Evolutionary conservation across 2,797 vertebrate genomes (phyloP), one percentile per base, ranked within the genome.

Genomic region (Eleutherodactylus coqui): DNA sequence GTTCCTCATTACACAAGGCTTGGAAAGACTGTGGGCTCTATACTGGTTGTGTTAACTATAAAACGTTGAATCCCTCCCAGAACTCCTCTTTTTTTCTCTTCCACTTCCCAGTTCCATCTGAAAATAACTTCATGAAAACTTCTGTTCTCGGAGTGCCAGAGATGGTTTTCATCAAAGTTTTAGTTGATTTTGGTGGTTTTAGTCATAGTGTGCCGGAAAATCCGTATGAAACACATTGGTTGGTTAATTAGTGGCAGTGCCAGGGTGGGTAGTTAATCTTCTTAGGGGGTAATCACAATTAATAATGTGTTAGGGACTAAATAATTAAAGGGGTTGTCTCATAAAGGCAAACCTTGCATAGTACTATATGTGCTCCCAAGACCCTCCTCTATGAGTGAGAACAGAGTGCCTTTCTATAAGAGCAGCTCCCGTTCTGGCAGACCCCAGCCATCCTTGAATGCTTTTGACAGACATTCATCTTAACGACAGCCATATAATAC

Each of bases 1-100:
- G 92, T 90, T 91, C 88, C 87, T 89, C 88, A 92, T 93, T 93
- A 90, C 47, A 38, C 17, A 64, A 72, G 76, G 0, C 17, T 62
- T 84, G 49, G 43, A 75, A 83, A 75, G 49, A 80, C 75, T 86
- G 70, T 73, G 58, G 82, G 19, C 82, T 87, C 41, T 60, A 34
- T 69, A 64, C 64, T 76, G 83, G 83, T 69, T 79, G 83, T 58
- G 87, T 85, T 88, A 88, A 89, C 64, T 78, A 75, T 75, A 83
- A 82, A 58, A 79, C 32, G 47, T 69, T 58, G 34, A 60, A 70
- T 49, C 72, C 55, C 21, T 27, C 64, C 73, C 79, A 82, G 79
- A n/a, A 67, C 38, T 38, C 51, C 24, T 17, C 45, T 34, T n/a
- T n/a, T 72, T 43, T 24, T 51, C 24, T 14, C 29, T 69, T 47